A percentile compares a stretch with the other conserved stretches of the same genome.
Conservation (phyloP, 1,140 invertebrate species). For the Drosophila quadrilineata region DNA sequence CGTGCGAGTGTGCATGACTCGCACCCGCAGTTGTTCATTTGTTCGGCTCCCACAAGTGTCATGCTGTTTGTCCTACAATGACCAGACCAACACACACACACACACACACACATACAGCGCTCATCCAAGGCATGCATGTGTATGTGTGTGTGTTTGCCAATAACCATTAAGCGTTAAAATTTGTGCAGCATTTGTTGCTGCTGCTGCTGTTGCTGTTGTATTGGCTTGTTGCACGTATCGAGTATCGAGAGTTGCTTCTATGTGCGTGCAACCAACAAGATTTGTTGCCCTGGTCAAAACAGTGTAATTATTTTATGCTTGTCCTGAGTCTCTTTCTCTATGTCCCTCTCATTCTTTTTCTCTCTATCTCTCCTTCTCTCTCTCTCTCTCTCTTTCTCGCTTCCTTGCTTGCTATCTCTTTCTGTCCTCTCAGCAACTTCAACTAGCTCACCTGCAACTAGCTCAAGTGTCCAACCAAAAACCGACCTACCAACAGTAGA, state of each 20-base stretch:
- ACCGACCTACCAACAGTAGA: conserved; percentile 33
- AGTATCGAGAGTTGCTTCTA: conserved; percentile 22
- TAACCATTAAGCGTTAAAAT: conserved; percentile 76
- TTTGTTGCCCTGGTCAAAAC: conserved; percentile 50
- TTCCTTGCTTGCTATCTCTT: not conserved
- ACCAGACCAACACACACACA: not conserved
- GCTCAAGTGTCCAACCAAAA: conserved; percentile 23
- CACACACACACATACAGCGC: not conserved
- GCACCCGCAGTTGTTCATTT: conserved; percentile 65
- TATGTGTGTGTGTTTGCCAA: conserved; percentile 54
- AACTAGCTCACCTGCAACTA: conserved; percentile 7
- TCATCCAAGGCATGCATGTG: not conserved
- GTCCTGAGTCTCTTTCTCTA: conserved; percentile 10
- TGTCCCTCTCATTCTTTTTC: conserved; percentile 3
- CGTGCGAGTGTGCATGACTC: conserved; percentile 54
- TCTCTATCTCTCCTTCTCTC: not conserved
- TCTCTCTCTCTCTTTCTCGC: not conserved
- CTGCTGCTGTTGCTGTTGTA: conserved; percentile 23
- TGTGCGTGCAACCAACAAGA: conserved; percentile 43
- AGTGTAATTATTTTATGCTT: conserved; percentile 69
- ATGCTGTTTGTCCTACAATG: conserved; percentile 51
- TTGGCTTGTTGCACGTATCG: conserved; percentile 21
- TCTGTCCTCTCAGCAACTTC: too few relatives aligned
- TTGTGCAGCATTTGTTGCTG: conserved; percentile 53
- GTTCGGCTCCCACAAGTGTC: conserved; percentile 66